These are phyloP conservation scores for Zophobas atratus DNA, from an alignment of 1,140 invertebrate species.

Conservation along the genomic window DNA sequence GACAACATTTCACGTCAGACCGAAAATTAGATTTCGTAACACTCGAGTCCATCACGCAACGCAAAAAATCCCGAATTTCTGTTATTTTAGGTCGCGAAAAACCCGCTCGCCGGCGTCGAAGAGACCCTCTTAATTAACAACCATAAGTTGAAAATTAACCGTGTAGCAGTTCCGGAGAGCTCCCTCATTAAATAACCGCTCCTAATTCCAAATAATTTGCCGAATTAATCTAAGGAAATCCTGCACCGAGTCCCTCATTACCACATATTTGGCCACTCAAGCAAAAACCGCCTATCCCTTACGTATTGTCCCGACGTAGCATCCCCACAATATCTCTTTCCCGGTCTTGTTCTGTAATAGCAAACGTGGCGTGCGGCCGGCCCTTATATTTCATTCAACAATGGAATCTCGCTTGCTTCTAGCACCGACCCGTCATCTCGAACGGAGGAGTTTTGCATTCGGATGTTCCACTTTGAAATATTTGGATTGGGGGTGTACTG, in stretches of 20 bases:
- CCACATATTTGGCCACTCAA: slow-evolving; percentile 42
- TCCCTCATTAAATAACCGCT: slow-evolving; percentile 38
- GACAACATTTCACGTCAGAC: too few relatives aligned
- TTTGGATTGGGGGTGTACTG: background rate
- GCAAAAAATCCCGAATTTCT: too few relatives aligned
- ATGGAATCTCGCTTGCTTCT: slow-evolving; percentile 10
- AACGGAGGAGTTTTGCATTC: too few relatives aligned
- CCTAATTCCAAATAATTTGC: slow-evolving; percentile 40
- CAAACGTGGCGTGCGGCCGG: background rate
- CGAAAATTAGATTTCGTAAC: too few relatives aligned
- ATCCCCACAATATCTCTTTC: slow-evolving; percentile 21
- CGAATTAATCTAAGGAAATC: slow-evolving; percentile 37
- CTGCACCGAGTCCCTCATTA: slow-evolving; percentile 30
- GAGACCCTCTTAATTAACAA: slow-evolving; percentile 26
- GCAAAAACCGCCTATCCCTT: slow-evolving; percentile 34
- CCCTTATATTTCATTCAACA: slow-evolving; percentile 36
- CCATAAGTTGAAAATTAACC: slow-evolving; percentile 28
- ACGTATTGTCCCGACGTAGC: slow-evolving; percentile 23
- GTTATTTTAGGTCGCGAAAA: too few relatives aligned
- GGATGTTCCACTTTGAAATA: background rate
- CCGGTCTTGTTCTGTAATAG: background rate
- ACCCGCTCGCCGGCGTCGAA: too few relatives aligned
- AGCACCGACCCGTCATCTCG: background rate
- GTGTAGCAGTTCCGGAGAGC: slow-evolving; percentile 20
- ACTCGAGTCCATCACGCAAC: too few relatives aligned